phyloP scores from a whole-genome alignment of 2,888 invertebrate species.

The Eilema sororculum region DNA sequence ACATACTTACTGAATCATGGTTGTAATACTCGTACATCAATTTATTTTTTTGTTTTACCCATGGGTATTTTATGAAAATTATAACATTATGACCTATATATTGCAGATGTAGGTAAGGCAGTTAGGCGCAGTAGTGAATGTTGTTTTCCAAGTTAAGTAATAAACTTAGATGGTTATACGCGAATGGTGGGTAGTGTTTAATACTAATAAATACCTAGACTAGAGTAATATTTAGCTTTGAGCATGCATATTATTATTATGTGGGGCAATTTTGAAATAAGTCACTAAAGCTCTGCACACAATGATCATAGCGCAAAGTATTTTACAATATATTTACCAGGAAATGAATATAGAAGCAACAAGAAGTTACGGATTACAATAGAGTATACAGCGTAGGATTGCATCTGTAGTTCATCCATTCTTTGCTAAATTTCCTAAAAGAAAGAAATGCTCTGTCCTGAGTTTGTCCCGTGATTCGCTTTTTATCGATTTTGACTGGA shows the following conservation, averaged over 20 bases:
- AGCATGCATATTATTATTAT: slow-evolving; percentile 54
- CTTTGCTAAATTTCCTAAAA: not conserved
- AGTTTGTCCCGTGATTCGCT: not conserved
- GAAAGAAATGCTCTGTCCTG: not conserved
- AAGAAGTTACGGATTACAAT: not conserved
- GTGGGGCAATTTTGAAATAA: slow-evolving; percentile 50
- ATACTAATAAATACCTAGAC: slow-evolving; percentile 40
- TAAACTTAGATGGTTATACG: slow-evolving; percentile 33
- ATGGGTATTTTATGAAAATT: no score
- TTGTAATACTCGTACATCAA: no score
- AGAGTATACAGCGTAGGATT: not conserved
- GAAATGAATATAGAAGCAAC: not conserved
- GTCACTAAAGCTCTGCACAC: slow-evolving; percentile 25
- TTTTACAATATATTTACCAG: not conserved
- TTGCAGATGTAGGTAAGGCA: not conserved
- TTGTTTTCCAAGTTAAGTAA: slow-evolving; percentile 38
- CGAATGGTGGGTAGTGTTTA: slow-evolving; percentile 39
- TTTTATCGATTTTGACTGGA: no score
- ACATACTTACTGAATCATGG: no score
- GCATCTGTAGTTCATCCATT: not conserved
- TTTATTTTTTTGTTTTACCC: no score
- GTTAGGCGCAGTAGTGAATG: slow-evolving; percentile 38
- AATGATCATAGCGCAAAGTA: not conserved
- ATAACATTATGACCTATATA: not conserved
- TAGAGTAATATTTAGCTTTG: slow-evolving; percentile 43